Evolutionary conservation across 2,888 invertebrate species (phyloP).

Genomic region (Platycheirus albimanus): DNA sequence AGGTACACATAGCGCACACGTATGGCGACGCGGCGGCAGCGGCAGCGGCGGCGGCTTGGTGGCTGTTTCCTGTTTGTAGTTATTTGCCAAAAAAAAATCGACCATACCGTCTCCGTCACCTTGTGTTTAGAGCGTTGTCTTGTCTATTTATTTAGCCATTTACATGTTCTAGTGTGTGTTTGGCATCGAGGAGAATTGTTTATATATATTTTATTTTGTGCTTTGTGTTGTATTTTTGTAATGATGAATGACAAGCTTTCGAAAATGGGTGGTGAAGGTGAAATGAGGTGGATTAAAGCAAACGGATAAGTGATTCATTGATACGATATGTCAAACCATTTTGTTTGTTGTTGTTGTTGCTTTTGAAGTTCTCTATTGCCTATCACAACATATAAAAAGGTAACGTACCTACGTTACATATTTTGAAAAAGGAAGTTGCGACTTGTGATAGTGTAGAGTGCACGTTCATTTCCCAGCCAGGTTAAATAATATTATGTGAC

Average conservation of each 20-base stretch:
- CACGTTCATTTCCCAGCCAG: conserved; percentile 25
- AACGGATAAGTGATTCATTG: conserved; percentile 64
- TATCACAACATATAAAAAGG: conserved; percentile 56
- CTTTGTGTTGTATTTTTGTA: not conserved
- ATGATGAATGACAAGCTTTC: conserved; percentile 33
- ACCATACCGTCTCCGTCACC: conserved; percentile 20
- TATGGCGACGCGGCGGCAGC: conserved; percentile 17
- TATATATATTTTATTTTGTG: too few species aligned
- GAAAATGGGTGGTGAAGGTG: conserved; percentile 32
- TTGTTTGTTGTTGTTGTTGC: conserved; percentile 8
- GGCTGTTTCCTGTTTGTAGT: conserved; percentile 69
- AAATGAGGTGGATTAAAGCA: conserved; percentile 22
- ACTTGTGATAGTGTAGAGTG: conserved; percentile 20
- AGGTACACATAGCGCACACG: conserved; percentile 32
- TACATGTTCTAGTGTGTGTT: conserved; percentile 24
- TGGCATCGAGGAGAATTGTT: not conserved
- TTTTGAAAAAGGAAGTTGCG: conserved; percentile 47
- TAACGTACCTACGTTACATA: too few species aligned
- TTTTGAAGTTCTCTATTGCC: conserved; percentile 18
- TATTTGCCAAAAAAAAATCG: conserved; percentile 62
- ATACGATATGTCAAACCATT: conserved; percentile 44
- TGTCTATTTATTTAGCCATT: conserved; percentile 45
- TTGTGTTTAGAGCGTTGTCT: not conserved
- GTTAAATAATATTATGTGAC: conserved; percentile 29
- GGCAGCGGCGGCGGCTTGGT: conserved; percentile 26